These are phyloP conservation scores for Phainopepla nitens DNA, from an alignment of 2,113 vertebrate species.

Conservation along the genomic window DNA sequence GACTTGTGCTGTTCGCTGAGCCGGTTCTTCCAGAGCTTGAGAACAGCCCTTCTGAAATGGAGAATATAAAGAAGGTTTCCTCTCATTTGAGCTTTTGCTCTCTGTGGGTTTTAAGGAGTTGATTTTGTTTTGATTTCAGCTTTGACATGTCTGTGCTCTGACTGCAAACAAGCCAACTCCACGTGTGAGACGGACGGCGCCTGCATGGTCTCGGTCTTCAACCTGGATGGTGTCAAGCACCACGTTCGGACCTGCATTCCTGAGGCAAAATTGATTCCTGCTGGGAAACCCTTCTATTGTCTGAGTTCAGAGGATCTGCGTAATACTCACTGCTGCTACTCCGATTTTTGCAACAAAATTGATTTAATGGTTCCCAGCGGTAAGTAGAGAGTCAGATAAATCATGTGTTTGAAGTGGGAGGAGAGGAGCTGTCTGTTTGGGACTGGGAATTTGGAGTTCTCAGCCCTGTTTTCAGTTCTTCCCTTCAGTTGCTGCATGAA, in stretches of 20 bases:
- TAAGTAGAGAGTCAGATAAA: conserved; percentile 58
- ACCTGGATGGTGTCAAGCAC: conserved; percentile 80
- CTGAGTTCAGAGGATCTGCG: conserved; percentile 88
- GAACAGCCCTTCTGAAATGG: background rate
- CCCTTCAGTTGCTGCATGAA: background rate
- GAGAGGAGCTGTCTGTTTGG: background rate
- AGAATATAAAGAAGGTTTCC: background rate
- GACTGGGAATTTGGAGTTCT: background rate
- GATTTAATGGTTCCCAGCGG: conserved; percentile 87
- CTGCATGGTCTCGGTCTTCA: conserved; percentile 93
- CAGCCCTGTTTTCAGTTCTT: background rate
- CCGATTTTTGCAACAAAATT: conserved; percentile 94
- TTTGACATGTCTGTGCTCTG: conserved; percentile 88
- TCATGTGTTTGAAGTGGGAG: background rate
- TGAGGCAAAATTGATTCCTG: conserved; percentile 81
- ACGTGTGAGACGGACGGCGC: conserved; percentile 95
- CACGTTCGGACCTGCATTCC: conserved; percentile 90
- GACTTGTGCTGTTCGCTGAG: background rate
- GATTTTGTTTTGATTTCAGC: conserved; percentile 63
- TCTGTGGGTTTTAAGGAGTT: background rate
- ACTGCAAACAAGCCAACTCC: conserved; percentile 86
- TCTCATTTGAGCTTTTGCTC: background rate
- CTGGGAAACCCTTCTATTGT: conserved; percentile 93
- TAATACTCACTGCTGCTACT: conserved; percentile 96
- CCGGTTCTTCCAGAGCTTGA: background rate